phyloP scores from a whole-genome alignment of 2,888 invertebrate genomes.

The Lasioglossum morio region DNA sequence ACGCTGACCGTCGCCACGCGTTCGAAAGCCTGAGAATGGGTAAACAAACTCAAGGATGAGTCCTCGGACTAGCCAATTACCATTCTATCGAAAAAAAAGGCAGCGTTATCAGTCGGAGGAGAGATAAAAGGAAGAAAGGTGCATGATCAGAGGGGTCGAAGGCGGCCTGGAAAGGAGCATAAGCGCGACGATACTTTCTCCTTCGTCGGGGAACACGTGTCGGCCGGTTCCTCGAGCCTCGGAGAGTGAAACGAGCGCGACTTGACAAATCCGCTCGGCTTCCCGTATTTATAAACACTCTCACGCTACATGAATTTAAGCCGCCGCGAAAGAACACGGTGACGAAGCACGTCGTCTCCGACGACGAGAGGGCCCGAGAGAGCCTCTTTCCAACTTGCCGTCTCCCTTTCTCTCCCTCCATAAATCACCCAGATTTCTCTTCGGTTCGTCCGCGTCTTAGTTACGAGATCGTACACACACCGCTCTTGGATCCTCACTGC shows the following conservation, averaged over 20 bases:
- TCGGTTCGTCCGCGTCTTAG: slow-evolving; percentile 56
- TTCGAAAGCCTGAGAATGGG: not conserved
- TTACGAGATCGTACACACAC: slow-evolving; percentile 62
- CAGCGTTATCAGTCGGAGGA: not conserved
- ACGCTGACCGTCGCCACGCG: not conserved
- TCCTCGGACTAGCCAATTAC: not conserved
- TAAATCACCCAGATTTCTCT: slow-evolving; percentile 73
- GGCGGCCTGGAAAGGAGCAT: slow-evolving; percentile 43
- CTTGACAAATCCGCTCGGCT: slow-evolving; percentile 82
- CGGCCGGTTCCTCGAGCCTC: slow-evolving; percentile 37
- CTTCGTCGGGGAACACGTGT: slow-evolving; percentile 64
- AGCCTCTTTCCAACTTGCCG: slow-evolving; percentile 41
- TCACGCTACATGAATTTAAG: slow-evolving; percentile 82
- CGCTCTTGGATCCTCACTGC: not conserved
- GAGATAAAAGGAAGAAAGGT: not conserved
- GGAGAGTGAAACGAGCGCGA: slow-evolving; percentile 70
- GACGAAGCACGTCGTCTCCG: slow-evolving; percentile 67
- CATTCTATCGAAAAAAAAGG: not conserved
- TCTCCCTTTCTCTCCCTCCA: slow-evolving; percentile 55
- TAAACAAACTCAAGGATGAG: slow-evolving; percentile 1
- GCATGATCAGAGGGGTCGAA: slow-evolving; percentile 12
- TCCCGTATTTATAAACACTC: slow-evolving; percentile 83
- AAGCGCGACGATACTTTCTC: slow-evolving; percentile 63
- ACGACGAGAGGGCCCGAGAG: slow-evolving; percentile 19
- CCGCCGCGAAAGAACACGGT: slow-evolving; percentile 73